phyloP scores from a whole-genome alignment of 2,113 vertebrate genomes.

The Hypanus sabinus region DNA sequence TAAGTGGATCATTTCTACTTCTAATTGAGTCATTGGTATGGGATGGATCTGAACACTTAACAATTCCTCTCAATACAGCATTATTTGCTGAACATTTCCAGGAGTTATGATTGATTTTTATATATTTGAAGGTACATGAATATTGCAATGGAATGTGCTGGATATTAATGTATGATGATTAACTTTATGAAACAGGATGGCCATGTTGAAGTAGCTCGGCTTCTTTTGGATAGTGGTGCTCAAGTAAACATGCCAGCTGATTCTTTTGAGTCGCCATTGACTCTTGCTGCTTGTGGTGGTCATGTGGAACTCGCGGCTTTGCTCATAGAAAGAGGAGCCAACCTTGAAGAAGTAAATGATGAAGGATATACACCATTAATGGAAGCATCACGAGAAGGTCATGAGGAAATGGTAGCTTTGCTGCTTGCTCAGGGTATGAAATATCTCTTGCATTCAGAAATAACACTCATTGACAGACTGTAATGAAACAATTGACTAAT shows the following conservation, averaged over 20 bases:
- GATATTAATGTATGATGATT: neutral
- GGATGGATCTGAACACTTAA: no score
- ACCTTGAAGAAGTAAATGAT: slow-evolving; percentile 97
- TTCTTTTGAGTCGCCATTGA: slow-evolving; percentile 94
- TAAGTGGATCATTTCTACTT: no score
- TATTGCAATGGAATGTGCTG: neutral
- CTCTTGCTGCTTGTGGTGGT: slow-evolving; percentile 90
- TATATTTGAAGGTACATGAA: neutral
- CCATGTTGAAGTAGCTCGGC: slow-evolving; percentile 91
- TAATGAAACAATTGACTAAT: neutral
- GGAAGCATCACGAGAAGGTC: slow-evolving; percentile 95
- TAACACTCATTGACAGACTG: neutral
- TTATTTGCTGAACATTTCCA: no score
- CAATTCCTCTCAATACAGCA: no score
- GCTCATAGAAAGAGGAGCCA: slow-evolving; percentile 92
- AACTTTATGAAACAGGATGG: slow-evolving; percentile 71
- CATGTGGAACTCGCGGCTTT: slow-evolving; percentile 91
- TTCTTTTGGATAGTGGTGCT: slow-evolving; percentile 94
- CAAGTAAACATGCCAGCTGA: slow-evolving; percentile 99
- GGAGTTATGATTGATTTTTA: no score
- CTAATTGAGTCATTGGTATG: no score
- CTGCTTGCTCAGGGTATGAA: slow-evolving; percentile 88
- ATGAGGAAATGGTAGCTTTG: slow-evolving; percentile 96
- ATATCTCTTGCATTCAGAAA: neutral
- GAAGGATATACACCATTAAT: slow-evolving; percentile 97